Base-by-base conservation (phyloP, 2,888 invertebrate genomes). In the Ectemnius continuus region DNA sequence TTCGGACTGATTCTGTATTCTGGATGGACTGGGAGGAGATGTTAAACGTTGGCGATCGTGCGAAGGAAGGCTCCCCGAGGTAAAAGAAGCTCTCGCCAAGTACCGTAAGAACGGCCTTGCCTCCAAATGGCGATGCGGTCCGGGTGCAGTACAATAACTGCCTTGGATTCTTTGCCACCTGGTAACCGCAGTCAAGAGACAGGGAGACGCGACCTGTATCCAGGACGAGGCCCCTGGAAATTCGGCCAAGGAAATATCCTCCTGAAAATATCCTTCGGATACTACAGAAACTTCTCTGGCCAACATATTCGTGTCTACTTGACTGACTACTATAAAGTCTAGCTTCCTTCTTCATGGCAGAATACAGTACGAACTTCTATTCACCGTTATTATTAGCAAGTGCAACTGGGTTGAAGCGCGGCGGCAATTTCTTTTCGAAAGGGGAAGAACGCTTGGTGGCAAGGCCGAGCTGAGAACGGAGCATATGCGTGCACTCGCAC, bases 21-120 rank as follows among this genome's bases (percentile, higher is more conserved):
- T 36, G 36, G 6, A 36, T 14, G 23, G 56, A 46, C 18, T 56
- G 57, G 1, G 18, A 59, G 65, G 47, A 69, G 64, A 59, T 67
- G 45, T 58, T 46, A 52, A 64, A 60, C 67, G 70, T 67, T 64
- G 64, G 64, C 64, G 64, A 48, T n/a, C 58, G 65, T 18, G 18
- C n/a, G 36, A 65, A 45, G 45, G 61, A 64, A 69, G 65, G 52
- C 52, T 75, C 36, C 8, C 18, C 61, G 56, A 75, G 75, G 78
- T 59, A 68, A 74, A 80, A 83, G 79, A 83, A 80, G 81, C 75
- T 75, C 78, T 80, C 79, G 63, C 66, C 72, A 74, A 80, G 85
- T 88, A 88, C 88, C 88, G 88, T 88, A 88, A 88, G 81, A 81
- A 73, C 87, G 88, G 88, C 87, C 85, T 88, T 87, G 88, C 82